Evolutionary conservation across 37 sponge, comb jelly and placozoan genomes (phyloP), one percentile per base, ranked within the genome.

Genomic region (Halichondria panicea): DNA sequence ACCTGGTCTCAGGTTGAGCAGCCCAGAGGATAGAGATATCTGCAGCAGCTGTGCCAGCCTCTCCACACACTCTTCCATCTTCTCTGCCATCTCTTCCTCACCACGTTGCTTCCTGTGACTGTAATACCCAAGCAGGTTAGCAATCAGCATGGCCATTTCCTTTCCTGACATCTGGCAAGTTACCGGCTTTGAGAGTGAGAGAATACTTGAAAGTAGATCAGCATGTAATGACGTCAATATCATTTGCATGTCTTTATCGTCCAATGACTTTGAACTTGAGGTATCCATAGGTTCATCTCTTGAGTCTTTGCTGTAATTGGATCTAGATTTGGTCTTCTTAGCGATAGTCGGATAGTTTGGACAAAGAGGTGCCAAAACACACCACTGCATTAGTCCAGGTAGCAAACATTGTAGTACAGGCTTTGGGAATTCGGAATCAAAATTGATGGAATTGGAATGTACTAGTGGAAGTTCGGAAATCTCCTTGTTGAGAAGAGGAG

Each of bases 31-130:
- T n/a, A 85, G 66, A 22, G 43, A 42, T 35, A 86, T 79, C 50
- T 91, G 91, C 6, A 91, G 67, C 6, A 91, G 74, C 74, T 91
- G 91, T 35, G 91, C 74, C 55, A 91, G 57, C 66, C 91, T 70
- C 35, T 91, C 87, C 55, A 91, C 70, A 35, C 61, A 36, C 71
- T 76, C 63, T 25, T 70, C 77, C 78, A 88, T 59, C 46, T 21
- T 11, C 54, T 24, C 53, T 3, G 25, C 66, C 66, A 33, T 42
- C 55, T 18, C 70, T 79, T 55, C n/a, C 76, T 43, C 27, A 72
- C 60, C 27, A 19, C 34, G 2, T 24, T 33, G 44, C 55, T 25
- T 41, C 25, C 44, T 36, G 55, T 39, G 72, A 12, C 67, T 42
- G 42, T 32, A 71, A 60, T 71, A 69, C 11, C 52, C 65, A 33